Evolutionary conservation across 2,113 vertebrate species (phyloP).

Genomic region (Anarhynchus alexandrinus): DNA sequence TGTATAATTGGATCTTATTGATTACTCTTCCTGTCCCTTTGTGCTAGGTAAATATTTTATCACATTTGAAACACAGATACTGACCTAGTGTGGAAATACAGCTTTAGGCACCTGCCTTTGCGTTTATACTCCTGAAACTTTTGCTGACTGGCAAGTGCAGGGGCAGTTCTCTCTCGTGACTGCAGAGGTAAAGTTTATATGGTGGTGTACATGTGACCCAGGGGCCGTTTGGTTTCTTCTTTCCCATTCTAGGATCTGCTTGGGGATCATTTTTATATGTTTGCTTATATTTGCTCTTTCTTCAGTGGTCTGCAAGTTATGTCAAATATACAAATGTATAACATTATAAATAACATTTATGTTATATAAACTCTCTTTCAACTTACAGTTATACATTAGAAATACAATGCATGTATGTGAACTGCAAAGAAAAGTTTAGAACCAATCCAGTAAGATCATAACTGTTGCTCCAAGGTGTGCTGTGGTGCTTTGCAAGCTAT

Average conservation of each 20-base stretch:
- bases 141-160: background rate
- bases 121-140: background rate
- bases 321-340: background rate
- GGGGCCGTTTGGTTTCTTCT: background rate
- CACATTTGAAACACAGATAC: background rate
- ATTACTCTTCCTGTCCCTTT: background rate
- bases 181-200: background rate
- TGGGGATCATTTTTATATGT: background rate
- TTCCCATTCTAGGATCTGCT: background rate
- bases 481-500: background rate
- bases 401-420: background rate
- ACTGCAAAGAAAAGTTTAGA: background rate
- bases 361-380: background rate
- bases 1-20: background rate
- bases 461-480: background rate
- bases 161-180: background rate
- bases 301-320: background rate
- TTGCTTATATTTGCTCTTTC: background rate
- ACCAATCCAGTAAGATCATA: fast-evolving
- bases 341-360: background rate
- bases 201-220: fast-evolving
- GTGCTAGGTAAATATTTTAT: background rate
- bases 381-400: background rate
- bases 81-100: fast-evolving
- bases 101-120: background rate